These are phyloP conservation scores for Trachelus tabidus DNA, from an alignment of 2,888 invertebrate genomes.

Conservation along the genomic window DNA sequence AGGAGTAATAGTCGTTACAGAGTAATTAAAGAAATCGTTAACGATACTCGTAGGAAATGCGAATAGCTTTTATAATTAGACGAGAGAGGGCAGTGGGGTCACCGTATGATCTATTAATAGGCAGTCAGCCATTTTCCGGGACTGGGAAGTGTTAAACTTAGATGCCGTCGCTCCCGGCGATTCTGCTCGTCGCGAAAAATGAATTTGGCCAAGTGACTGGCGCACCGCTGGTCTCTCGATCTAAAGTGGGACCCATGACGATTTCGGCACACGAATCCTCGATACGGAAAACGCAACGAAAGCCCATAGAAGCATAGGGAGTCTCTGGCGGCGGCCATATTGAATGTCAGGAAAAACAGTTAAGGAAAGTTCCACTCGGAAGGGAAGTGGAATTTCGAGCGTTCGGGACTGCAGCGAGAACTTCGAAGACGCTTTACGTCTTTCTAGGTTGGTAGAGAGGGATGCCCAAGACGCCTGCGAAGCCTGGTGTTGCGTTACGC, in stretches of 20 bases:
- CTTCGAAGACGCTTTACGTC: background rate
- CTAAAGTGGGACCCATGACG: background rate
- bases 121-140: constrained; percentile 57
- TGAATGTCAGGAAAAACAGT: background rate
- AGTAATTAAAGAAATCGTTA: background rate
- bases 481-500: constrained; percentile 65
- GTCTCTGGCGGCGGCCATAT: background rate
- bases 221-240: background rate
- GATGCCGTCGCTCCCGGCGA: constrained; percentile 42
- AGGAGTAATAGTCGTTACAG: background rate
- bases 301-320: background rate
- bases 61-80: constrained; percentile 14
- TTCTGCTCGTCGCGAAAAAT: constrained; percentile 35
- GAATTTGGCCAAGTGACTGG: constrained; percentile 15
- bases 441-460: constrained; percentile 13
- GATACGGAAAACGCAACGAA: background rate
- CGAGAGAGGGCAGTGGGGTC: constrained; percentile 44
- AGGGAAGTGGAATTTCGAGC: constrained; percentile 6
- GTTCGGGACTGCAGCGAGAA: background rate
- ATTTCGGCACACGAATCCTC: background rate
- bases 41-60: constrained; percentile 1
- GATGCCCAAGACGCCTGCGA: constrained; percentile 23
- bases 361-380: background rate
- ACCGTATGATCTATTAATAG: constrained; percentile 55
- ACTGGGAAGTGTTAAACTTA: constrained; percentile 55